Base-by-base conservation (phyloP, 2,113 vertebrate genomes). In the Cinclus mexicanus region DNA sequence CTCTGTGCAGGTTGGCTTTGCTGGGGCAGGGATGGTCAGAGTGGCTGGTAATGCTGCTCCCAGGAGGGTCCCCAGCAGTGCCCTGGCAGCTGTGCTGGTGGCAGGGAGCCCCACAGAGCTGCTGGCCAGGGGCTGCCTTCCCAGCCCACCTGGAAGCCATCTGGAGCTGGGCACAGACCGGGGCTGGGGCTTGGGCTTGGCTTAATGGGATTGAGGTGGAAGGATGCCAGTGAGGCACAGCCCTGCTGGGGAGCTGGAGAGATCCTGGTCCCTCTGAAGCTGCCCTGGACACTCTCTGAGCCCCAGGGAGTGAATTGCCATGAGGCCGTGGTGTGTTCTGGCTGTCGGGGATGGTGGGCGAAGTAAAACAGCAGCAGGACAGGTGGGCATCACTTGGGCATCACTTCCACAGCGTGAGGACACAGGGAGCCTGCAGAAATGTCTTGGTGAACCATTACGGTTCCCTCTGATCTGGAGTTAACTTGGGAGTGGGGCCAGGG, bases 401-500 rank as follows among this genome's bases (percentile, higher is more conserved):
- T 28, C 70, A 26, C n/a, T 26, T 53, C 19, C 42, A 37, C 44
- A 67, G 37, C 0, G 0, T 46, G 5, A 3, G 26, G 57, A 19
- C 29, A 49, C 31, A 71, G 26, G 24, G 23, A 63, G 33, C 42
- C 60, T 94, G 59, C 39, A 64, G 4, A 76, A 60, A 14, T 21
- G 6, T 11, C 46, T 52, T 37, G 7, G 25, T 13, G 61, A 59
- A 4, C 17, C 41, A 5, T 29, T 19, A 2, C 25, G 9, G 14
- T 18, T n/a, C 49, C 49, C 14, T 56, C 44, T 71, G 74, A 20
- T 21, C 29, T 83, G 20, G 14, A 12, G 39, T 28, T 24, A 44
- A 7, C 41, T 31, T 2, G 0, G 70, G 52, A 68, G 41, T 0
- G 0, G 10, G 33, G 21, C 37, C 68, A 39, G 33, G 1, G 13